Evolutionary conservation across 2,113 vertebrate genomes (phyloP).

Genomic region (Macquaria ambigua): DNA sequence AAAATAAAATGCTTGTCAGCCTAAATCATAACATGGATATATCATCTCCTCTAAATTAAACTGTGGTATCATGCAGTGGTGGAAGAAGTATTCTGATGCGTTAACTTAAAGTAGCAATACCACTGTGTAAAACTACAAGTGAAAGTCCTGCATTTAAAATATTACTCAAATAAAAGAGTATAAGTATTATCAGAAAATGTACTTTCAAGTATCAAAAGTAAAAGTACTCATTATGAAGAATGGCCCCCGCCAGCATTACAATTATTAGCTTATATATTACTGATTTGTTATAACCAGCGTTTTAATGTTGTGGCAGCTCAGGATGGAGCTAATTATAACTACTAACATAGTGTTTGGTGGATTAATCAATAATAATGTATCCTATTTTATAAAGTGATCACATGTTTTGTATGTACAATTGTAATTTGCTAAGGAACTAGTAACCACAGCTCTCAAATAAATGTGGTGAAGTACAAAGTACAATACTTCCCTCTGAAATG

Average conservation of each 20-base stretch:
- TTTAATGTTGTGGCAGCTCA: background rate
- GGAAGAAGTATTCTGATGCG: background rate
- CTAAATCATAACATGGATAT: background rate
- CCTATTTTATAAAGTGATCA: background rate
- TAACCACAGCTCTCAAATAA: background rate
- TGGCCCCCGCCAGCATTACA: background rate
- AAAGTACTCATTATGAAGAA: background rate
- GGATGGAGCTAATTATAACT: background rate
- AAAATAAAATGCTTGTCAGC: background rate
- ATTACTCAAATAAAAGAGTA: background rate
- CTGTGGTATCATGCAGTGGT: background rate
- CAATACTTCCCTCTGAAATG: background rate
- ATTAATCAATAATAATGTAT: background rate
- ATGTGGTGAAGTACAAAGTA: background rate
- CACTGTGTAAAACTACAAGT: too few species aligned
- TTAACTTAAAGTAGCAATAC: too few species aligned
- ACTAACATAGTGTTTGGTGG: background rate
- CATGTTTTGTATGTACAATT: background rate
- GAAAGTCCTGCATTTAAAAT: background rate
- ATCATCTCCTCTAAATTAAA: background rate
- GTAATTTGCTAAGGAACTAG: background rate
- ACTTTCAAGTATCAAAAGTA: background rate
- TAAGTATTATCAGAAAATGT: background rate
- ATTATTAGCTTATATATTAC: background rate
- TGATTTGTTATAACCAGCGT: background rate